Conservation (phyloP, 1,140 invertebrate genomes). For the Metaphire vulgaris region DNA sequence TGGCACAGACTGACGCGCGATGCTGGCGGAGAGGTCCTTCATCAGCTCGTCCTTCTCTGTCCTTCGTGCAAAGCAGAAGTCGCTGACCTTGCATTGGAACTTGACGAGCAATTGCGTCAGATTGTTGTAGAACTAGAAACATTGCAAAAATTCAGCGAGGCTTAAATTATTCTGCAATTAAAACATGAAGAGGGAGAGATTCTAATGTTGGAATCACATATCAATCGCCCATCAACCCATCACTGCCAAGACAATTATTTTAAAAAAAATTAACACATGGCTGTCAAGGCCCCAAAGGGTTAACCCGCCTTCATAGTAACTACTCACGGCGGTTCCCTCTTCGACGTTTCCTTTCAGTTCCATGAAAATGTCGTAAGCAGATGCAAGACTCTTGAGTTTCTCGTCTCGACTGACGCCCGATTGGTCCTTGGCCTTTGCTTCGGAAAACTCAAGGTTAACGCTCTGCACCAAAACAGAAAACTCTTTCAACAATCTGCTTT, state of each 20-base stretch:
- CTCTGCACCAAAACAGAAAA: too few species aligned
- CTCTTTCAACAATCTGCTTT: too few species aligned
- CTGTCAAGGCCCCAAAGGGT: too few species aligned
- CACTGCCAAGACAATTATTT: too few species aligned
- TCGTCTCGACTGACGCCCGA: slow-evolving; percentile 63
- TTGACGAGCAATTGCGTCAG: slow-evolving; percentile 85
- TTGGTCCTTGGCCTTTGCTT: slow-evolving; percentile 60
- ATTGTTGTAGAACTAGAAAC: slow-evolving; percentile 87
- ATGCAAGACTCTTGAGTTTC: slow-evolving; percentile 75
- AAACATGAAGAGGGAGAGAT: too few species aligned
- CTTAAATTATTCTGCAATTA: too few species aligned
- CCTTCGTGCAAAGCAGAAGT: slow-evolving; percentile 97
- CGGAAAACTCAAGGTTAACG: slow-evolving; percentile 67
- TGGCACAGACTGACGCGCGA: slow-evolving; percentile 46
- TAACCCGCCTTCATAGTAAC: too few species aligned
- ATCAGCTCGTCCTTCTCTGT: slow-evolving; percentile 97
- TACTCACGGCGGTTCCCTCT: slow-evolving; percentile 87
- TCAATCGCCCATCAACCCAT: too few species aligned
- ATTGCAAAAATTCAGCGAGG: too few species aligned
- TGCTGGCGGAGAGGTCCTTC: slow-evolving; percentile 54
- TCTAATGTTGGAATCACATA: too few species aligned
- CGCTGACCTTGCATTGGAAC: slow-evolving; percentile 95
- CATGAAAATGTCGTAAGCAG: slow-evolving; percentile 82
- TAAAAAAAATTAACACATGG: too few species aligned
- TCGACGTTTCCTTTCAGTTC: slow-evolving; percentile 82